Base-by-base conservation (phyloP, 2,113 vertebrate genomes). In the Rhodinocichla rosea region DNA sequence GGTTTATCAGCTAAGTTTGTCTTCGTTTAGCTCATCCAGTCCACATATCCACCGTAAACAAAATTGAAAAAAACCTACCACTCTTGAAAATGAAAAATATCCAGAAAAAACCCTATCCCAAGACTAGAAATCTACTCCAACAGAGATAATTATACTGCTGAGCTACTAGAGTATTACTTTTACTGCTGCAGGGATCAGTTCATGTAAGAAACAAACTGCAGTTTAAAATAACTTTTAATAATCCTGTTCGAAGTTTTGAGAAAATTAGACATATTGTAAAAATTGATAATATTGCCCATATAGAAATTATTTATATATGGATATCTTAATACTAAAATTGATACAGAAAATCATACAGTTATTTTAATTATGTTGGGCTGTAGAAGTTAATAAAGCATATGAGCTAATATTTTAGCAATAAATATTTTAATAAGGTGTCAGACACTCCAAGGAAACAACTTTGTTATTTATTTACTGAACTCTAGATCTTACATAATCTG, bases 251-350 rank as follows among this genome's bases (percentile, higher is more conserved):
- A 1, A 73, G 9, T 42, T 90, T 88, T 70, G 32, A 94, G 57
- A 80, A 69, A 85, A 80, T 63, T 2, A 45, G 26, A 33, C 27
- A 32, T 42, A 24, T 13, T 69, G 20, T 45, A 11, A 49, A 69
- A 76, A n/a, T n/a, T 1, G 49, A 15, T 71, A 26, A 16, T 50
- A 42, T 50, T 65, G 11, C 3, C 7, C 0, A 0, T 27, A 13
- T n/a, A 42, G 7, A 77, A 70, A 49, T 75, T 49, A 56, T 59
- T 76, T 82, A 4, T 35, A 5, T 20, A 13, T 47, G 1, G 14
- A 8, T 52, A 56, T 30, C 18, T 56, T 63, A 79, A 56, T 90
- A 44, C 21, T 68, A 30, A 44, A 59, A 35, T 17, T 42, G 22
- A 42, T 62, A 23, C 3, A 56, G 52, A 17, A 70, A 68, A 73